Evolutionary conservation across 2,888 invertebrate species (phyloP), one percentile per base, ranked within the genome.

Genomic region (Calameuta pallipes): DNA sequence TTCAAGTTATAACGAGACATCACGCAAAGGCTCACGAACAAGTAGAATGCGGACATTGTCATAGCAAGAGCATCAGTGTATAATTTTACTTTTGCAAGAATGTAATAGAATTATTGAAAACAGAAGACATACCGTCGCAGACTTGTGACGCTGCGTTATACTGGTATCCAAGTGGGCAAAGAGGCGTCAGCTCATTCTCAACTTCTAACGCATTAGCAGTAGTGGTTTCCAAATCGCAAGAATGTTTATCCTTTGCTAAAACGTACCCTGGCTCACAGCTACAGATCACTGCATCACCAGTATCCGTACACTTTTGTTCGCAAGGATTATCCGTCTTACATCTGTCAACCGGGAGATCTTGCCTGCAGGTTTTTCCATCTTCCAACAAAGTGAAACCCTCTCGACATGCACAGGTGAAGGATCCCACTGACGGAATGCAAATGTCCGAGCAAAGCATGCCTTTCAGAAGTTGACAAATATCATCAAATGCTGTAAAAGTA

Each of bases 391-490:
- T 93, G 84, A 93, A 96, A 0, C 96, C 96, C 78, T 94, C 93
- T 76, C 94, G 93, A 87, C 96, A 96, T 82, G 94, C 93, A 87
- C 96, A 96, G 81, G 92, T 93, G 87, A 94, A 96, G 0, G 96
- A 96, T 0, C 95, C 95, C 0, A 94, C 94, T 0, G 94, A 93
- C 2, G 96, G 95, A 35, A 96, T 94, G 88, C 97, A 97, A 85
- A 95, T 94, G 85, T 97, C 96, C 0, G 96, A 95, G 89, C 97
- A 97, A 23, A 96, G 91, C 85, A 93, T 90, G n/a, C 92, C 93
- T 87, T 92, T 91, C 88, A 94, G 92, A 69, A 92, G 83, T 71
- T 91, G 87, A 82, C 93, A 93, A 70, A 93, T 89, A 83, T 93
- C 92, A 56, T 90, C 91, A 75, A 89, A 15, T 31, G 81, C 90